These are phyloP conservation scores for Ptychadena robeensis DNA, from an alignment of 2,797 vertebrate genomes.

Conservation along the genomic window DNA sequence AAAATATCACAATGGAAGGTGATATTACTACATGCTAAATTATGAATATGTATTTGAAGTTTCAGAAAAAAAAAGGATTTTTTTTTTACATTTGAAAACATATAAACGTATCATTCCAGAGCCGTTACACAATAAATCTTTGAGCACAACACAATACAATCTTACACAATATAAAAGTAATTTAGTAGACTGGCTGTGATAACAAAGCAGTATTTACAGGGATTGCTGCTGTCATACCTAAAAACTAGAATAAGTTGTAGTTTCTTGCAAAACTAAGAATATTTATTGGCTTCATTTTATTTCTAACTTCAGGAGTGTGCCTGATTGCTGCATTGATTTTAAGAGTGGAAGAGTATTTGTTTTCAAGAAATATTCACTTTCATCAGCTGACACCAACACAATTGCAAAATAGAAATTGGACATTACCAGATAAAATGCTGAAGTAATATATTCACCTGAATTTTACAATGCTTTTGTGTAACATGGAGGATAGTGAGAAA, in stretches of 20 bases:
- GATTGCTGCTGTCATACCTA: not conserved
- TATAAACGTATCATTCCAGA: not conserved
- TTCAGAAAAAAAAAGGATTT: not conserved
- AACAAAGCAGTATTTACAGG: not conserved
- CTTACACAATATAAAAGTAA: not conserved
- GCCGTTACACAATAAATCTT: not conserved
- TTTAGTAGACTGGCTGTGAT: not conserved
- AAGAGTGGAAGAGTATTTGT: not conserved
- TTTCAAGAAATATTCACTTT: not conserved
- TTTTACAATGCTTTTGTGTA: too few relatives aligned
- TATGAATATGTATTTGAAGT: not conserved
- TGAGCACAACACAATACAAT: not conserved
- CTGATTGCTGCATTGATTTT: conserved; percentile 14
- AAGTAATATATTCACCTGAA: not conserved
- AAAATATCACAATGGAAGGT: not conserved
- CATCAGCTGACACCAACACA: not conserved
- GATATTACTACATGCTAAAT: too few relatives aligned
- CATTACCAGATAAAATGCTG: not conserved
- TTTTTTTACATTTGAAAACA: conserved; percentile 8
- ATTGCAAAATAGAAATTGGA: not conserved
- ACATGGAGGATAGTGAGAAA: too few relatives aligned
- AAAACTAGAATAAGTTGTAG: not conserved
- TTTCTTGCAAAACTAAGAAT: conserved; percentile 5
- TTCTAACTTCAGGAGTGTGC: not conserved
- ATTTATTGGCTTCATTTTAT: conserved; percentile 4